Conservation (phyloP, 2,113 vertebrate species). For the Pluvianellus socialis region DNA sequence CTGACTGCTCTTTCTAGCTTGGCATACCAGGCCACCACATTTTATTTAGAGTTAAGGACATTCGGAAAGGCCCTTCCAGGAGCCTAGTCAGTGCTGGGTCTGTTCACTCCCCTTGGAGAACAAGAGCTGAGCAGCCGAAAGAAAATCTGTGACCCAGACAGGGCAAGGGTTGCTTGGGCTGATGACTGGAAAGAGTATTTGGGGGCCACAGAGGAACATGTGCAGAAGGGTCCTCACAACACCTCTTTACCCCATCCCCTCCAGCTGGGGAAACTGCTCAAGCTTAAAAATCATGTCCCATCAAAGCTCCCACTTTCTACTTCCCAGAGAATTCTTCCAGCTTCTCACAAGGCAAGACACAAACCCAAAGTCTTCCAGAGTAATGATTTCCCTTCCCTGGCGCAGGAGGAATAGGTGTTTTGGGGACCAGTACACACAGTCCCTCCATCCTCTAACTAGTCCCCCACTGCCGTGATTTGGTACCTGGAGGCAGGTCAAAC, state of each 20-base stretch:
- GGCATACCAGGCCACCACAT: not conserved
- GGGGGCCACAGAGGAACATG: not conserved
- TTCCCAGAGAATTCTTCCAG: not conserved
- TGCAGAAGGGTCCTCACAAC: not conserved
- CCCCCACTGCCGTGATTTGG: not conserved
- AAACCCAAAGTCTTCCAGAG: not conserved
- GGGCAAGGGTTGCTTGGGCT: not conserved
- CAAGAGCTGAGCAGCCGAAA: not conserved
- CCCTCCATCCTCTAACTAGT: not conserved
- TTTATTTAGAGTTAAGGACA: not conserved
- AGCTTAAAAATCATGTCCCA: not conserved
- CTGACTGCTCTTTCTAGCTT: not conserved
- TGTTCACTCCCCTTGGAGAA: not conserved
- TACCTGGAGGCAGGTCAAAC: not conserved
- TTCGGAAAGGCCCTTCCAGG: not conserved
- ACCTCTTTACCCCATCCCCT: not conserved
- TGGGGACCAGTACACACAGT: no score
- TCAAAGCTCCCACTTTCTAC: not conserved
- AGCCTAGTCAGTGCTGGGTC: not conserved
- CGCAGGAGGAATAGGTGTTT: not conserved
- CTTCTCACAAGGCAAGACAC: not conserved
- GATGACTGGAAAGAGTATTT: not conserved
- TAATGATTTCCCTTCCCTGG: not conserved
- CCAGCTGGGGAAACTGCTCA: not conserved
- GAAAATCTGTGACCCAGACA: not conserved